A percentile compares a stretch with the other conserved stretches of the same genome.
These are phyloP conservation scores for Trichechus manatus DNA, from an alignment of 2,113 vertebrate species.

Conservation along the genomic window DNA sequence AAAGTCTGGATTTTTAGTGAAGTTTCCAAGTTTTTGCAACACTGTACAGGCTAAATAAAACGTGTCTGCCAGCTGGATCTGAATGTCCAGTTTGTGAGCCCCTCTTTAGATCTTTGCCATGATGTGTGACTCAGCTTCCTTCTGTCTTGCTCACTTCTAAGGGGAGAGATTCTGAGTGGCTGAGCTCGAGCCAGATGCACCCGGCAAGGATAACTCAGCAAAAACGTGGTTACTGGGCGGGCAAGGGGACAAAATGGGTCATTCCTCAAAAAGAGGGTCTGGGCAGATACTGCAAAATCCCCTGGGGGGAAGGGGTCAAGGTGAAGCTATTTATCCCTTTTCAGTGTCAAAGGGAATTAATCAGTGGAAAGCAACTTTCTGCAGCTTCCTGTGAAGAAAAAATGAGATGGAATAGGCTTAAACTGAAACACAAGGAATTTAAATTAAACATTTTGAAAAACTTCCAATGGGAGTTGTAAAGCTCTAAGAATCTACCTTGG, in stretches of 20 bases:
- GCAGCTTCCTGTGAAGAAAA: background rate
- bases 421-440: background rate
- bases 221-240: background rate
- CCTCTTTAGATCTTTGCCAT: background rate
- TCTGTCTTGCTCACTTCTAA: background rate
- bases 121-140: background rate
- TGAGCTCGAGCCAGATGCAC: background rate
- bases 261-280: too few relatives aligned
- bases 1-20: background rate
- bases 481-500: background rate
- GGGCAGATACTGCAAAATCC: background rate
- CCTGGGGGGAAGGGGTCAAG: background rate
- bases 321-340: background rate
- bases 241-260: background rate
- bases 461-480: background rate
- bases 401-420: background rate
- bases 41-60: background rate
- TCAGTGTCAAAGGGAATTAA: background rate
- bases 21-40: background rate
- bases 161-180: background rate
- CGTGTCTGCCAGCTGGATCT: background rate
- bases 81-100: background rate
- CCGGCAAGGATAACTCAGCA: background rate
- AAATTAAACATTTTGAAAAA: constrained; percentile 11
- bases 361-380: background rate